Percentiles rank a stretch among this genome's conserved stretches.
Conservation (phyloP, 2,888 invertebrate species). For the Chouioia cunea region DNA sequence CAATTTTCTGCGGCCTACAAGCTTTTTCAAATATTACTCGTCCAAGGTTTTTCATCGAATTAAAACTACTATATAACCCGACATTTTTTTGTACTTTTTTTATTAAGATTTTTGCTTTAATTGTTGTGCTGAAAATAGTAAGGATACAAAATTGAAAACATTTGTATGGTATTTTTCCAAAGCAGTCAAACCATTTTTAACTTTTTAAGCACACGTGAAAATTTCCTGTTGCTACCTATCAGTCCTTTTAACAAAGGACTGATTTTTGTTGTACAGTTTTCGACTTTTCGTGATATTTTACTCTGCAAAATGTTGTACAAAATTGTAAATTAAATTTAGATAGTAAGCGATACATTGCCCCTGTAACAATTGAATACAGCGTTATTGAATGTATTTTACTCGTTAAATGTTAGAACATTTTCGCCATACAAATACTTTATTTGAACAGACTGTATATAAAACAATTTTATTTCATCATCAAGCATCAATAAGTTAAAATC, state of each 20-base stretch:
- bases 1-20: slow-evolving; percentile 26
- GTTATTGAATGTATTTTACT: slow-evolving; percentile 20
- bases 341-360: slow-evolving; percentile 25
- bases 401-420: slow-evolving; percentile 32
- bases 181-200: slow-evolving; percentile 4
- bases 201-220: slow-evolving; percentile 19
- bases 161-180: slow-evolving; percentile 32
- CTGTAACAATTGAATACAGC: slow-evolving; percentile 25
- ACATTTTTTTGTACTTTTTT: no score
- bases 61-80: slow-evolving; percentile 29
- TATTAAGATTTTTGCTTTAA: background rate
- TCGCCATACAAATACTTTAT: slow-evolving; percentile 29
- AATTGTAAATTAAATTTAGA: slow-evolving; percentile 27
- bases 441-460: slow-evolving; percentile 16
- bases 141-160: background rate
- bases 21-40: slow-evolving; percentile 19
- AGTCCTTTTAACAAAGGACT: slow-evolving; percentile 16
- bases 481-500: slow-evolving; percentile 18
- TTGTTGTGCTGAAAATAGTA: background rate
- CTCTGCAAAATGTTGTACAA: slow-evolving; percentile 22
- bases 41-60: background rate
- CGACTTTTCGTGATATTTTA: slow-evolving; percentile 16
- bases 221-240: slow-evolving; percentile 19
- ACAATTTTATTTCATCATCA: slow-evolving; percentile 10
- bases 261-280: slow-evolving; percentile 30